These are phyloP conservation scores for Bujurquina vittata DNA, from an alignment of 2,113 vertebrate genomes.

Conservation along the genomic window DNA sequence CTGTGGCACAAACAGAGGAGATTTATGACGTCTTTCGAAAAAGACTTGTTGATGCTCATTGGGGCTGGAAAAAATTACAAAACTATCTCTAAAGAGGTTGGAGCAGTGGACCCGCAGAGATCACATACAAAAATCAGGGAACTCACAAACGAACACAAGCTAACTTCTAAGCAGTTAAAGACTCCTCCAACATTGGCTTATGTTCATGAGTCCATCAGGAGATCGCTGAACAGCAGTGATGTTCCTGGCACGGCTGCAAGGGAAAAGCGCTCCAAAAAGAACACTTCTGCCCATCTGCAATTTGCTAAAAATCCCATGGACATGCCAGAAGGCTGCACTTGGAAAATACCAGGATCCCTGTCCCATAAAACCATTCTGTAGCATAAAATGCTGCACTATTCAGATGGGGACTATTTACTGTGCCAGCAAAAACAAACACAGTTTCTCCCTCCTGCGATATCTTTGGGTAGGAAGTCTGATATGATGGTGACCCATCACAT, in stretches of 20 bases:
- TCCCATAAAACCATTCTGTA: not conserved
- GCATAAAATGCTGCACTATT: not conserved
- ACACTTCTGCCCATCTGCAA: not conserved
- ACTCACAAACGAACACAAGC: not conserved
- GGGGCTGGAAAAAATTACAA: slow-evolving; percentile 12
- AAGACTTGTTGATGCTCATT: not conserved
- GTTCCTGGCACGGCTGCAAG: not conserved
- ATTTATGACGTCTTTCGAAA: not conserved
- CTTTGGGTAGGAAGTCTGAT: not conserved
- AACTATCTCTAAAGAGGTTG: not conserved
- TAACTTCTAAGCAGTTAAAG: not conserved
- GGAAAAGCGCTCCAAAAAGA: not conserved
- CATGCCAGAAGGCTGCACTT: not conserved
- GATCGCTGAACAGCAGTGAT: not conserved
- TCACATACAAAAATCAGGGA: not conserved
- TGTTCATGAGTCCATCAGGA: slow-evolving; percentile 1
- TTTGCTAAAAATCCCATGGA: not conserved
- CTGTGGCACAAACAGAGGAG: not conserved
- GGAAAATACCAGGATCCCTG: not conserved
- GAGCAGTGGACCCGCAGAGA: not conserved
- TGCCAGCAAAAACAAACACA: not conserved
- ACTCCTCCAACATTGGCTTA: not conserved
- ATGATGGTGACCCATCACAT: not conserved
- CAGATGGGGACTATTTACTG: not conserved
- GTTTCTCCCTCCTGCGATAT: not conserved